A percentile compares a stretch with the other conserved stretches of the same genome.
Conservation (phyloP, 2,113 vertebrate genomes). For the Oplegnathus fasciatus region DNA sequence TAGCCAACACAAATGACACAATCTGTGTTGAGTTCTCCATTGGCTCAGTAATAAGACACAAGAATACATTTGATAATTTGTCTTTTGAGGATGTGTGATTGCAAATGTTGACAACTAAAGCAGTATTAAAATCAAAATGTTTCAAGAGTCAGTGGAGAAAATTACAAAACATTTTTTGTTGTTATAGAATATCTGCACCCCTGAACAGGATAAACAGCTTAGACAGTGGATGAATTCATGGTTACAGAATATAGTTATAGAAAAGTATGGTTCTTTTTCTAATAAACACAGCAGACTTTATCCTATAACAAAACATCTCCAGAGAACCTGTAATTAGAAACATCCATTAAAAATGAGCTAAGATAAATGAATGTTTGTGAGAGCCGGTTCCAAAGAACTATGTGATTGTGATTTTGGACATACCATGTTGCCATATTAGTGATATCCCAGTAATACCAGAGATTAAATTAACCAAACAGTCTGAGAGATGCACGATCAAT, state of each 20-base stretch:
- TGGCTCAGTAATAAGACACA: background rate
- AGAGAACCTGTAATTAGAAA: background rate
- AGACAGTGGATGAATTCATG: background rate
- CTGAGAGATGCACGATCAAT: background rate
- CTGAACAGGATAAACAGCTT: too few species aligned
- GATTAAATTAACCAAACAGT: background rate
- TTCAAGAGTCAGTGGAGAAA: background rate
- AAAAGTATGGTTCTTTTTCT: background rate
- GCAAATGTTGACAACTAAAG: background rate
- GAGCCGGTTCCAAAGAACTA: too few species aligned
- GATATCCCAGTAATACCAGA: background rate
- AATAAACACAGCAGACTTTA: background rate
- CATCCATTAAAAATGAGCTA: background rate
- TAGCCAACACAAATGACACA: conserved; percentile 46
- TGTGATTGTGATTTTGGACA: background rate
- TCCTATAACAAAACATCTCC: background rate
- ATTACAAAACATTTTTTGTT: too few species aligned
- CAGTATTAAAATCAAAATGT: background rate
- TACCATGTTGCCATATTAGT: background rate
- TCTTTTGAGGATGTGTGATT: background rate
- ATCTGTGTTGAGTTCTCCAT: conserved; percentile 27
- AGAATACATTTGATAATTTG: background rate
- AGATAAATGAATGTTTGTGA: too few species aligned
- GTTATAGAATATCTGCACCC: background rate
- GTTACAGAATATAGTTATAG: background rate